Evolutionary conservation across 2,888 invertebrate species (phyloP), one percentile per base, ranked within the genome.

Genomic region (Acrocyrtus sp.): DNA sequence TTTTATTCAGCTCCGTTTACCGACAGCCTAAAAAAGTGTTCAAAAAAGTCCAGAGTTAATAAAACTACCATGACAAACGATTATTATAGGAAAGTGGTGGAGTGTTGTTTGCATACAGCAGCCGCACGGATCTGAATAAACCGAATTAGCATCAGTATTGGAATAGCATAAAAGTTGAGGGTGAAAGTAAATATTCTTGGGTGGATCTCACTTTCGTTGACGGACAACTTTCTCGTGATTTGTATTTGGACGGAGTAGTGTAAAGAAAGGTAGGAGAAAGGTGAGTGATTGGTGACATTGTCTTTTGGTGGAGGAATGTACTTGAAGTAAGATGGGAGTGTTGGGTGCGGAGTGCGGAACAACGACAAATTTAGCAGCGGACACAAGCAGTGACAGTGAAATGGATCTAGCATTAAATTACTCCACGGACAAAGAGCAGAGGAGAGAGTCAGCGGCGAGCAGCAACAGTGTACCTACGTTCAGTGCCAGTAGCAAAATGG

Each of bases 321-420:
- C 34, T 34, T 34, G 34, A 27, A 48, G 17, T 48, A 65, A 45
- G 34, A 72, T 72, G 72, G 72, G 66, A 66, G 66, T 66, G 48
- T 21, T 48, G 61, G 61, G 34, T 54, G 72, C 66, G 29, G 72
- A 72, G 41, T 56, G 39, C 5, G 29, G 48, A 19, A 26, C 41
- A 39, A 15, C 19, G 17, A 51, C 54, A 6, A 56, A 65, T 47
- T 34, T 48, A 51, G 56, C 41, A 48, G 47, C 47, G 47, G 26
- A 1, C 10, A 15, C 17, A 3, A 21, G 10, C 17, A 56, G 56
- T 27, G 53, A 29, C 22, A 56, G 47, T 50, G 47, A 17, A 48
- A 72, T 66, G 72, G 72, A 72, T 48, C 66, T 34, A 26, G 72
- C 66, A 41, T 22, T 72, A 61, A 66, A 72, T 47, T 72, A 65